Evolutionary conservation across 2,113 vertebrate species (phyloP), one percentile per base, ranked within the genome.

Genomic region (Arenaria interpres): DNA sequence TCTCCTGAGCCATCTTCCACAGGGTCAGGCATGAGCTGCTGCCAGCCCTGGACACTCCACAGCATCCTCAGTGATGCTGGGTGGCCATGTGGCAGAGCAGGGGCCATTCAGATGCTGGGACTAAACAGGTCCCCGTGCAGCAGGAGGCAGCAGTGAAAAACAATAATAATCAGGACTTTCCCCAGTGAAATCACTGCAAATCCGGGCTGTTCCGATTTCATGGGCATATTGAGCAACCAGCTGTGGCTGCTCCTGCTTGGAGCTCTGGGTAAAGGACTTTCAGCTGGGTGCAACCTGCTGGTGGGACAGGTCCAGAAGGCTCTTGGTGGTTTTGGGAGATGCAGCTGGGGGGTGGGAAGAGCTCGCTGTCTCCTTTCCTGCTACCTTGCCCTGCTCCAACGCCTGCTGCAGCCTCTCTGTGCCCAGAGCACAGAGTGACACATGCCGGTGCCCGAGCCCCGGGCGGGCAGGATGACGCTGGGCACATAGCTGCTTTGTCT

Each of bases 401-500:
- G 59, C 90, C 71, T 50, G 63, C 90, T 4, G 5, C 39, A 30
- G 5, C 48, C 48, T 15, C 84, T 17, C 67, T 5, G 9, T 35
- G 60, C 54, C 4, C 24, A n/a, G n/a, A 54, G 59, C 54, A 4
- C 50, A 59, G 27, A 37, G 67, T 63, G 96, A 77, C 88, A 66
- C 30, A 57, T 9, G 88, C 63, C 6, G 1, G 83, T 35, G 79
- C 8, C 85, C 2, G 3, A 25, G 81, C 37, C 24, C 30, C 1
- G 2, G 68, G 67, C 6, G 6, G 77, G 77, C 67, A 54, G 88
- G 43, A 1, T 56, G 83, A 67, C 7, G 14, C 45, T 69, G 21
- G 32, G 75, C 79, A 60, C 90, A 85, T 69, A 54, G 62, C 66
- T 56, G 84, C 56, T 91, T 91, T 35, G 90, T 86, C 95, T 96